Conservation (phyloP, 2,888 invertebrate species). For the Habroteleia sp. region DNA sequence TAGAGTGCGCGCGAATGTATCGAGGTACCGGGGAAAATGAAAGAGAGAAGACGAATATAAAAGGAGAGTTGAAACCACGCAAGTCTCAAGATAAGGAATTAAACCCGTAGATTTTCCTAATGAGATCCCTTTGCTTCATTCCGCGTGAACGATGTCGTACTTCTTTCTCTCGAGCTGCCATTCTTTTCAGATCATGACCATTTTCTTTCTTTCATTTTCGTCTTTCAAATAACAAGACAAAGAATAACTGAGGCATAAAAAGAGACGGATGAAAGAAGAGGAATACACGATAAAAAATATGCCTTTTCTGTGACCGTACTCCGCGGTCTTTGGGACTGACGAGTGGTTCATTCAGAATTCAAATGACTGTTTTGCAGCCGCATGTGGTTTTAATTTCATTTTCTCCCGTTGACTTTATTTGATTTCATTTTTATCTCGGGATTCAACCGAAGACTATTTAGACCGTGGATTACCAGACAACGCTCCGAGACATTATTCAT, state of each 20-base stretch:
- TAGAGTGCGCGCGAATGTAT: conserved; percentile 21
- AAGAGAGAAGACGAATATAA: conserved; percentile 45
- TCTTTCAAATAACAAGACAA: conserved; percentile 53
- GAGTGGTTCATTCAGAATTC: conserved; percentile 20
- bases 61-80: conserved; percentile 38
- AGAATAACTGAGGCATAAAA: conserved; percentile 17
- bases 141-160: conserved; percentile 67
- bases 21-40: conserved; percentile 29
- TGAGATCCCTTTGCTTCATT: conserved; percentile 70
- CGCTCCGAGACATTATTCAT: neutral
- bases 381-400: conserved; percentile 34
- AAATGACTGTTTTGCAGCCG: conserved; percentile 16
- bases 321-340: conserved; percentile 4
- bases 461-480: conserved; percentile 4
- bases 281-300: conserved; percentile 35
- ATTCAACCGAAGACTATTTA: conserved; percentile 1
- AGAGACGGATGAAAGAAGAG: conserved; percentile 23
- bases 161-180: conserved; percentile 45
- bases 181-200: conserved; percentile 49
- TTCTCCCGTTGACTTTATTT: conserved; percentile 2
- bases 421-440: neutral
- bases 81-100: conserved; percentile 69
- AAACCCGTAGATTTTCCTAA: conserved; percentile 72
- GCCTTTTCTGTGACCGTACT: conserved; percentile 28
- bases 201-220: conserved; percentile 47